Evolutionary conservation across 2,797 vertebrate genomes (phyloP).

Genomic region (Echiichthys vipera): DNA sequence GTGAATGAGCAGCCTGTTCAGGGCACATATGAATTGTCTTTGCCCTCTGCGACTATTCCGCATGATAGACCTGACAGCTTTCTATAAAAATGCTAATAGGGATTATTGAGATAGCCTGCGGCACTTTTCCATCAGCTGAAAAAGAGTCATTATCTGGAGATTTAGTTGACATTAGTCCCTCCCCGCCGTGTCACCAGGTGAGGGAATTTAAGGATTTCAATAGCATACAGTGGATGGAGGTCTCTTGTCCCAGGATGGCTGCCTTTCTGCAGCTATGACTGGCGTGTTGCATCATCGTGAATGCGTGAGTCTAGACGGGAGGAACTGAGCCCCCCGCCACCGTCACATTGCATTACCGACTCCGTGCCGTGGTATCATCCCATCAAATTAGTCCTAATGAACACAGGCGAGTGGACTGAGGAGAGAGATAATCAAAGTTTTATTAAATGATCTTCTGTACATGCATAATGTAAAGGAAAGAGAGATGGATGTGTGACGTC

Average conservation of each 20-base stretch:
- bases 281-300: constrained; percentile 63
- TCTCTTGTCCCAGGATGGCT: constrained; percentile 23
- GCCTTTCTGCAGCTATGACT: constrained; percentile 56
- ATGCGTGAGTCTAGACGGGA: constrained; percentile 9
- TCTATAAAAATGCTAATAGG: constrained; percentile 83
- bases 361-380: constrained; percentile 69
- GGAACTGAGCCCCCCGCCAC: constrained; percentile 49
- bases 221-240: constrained; percentile 22
- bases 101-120: constrained; percentile 49
- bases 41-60: constrained; percentile 25
- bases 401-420: constrained; percentile 76
- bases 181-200: constrained; percentile 25
- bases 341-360: constrained; percentile 74
- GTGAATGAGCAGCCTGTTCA: constrained; percentile 1
- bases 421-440: constrained; percentile 84
- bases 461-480: constrained; percentile 76
- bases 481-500: constrained; percentile 52
- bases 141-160: constrained; percentile 72
- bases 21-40: constrained; percentile 29
- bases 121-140: constrained; percentile 39
- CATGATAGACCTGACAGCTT: constrained; percentile 47
- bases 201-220: constrained; percentile 55
- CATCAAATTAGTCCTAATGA: constrained; percentile 79
- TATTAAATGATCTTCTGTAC: constrained; percentile 88
- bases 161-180: constrained; percentile 64